phyloP scores from a whole-genome alignment of 2,888 invertebrate genomes.

The Stramonita haemastoma region DNA sequence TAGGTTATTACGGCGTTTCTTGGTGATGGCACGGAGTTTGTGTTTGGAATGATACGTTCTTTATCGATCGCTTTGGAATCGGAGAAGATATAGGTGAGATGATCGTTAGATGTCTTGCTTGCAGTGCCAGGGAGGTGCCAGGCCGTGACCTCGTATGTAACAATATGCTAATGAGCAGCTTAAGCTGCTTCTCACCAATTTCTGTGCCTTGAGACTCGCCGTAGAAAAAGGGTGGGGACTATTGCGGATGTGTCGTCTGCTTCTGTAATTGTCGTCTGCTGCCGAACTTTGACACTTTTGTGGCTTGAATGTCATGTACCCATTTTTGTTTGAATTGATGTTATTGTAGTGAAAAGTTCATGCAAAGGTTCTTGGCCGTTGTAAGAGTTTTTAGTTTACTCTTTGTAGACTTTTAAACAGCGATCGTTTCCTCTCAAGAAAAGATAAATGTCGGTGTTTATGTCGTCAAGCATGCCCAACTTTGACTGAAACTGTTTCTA shows the following conservation, averaged over 20 bases:
- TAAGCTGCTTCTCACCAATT: slow-evolving; percentile 44
- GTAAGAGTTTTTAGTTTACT: not conserved
- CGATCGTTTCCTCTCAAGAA: not conserved
- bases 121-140: slow-evolving; percentile 39
- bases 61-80: slow-evolving; percentile 41
- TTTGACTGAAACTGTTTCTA: not conserved
- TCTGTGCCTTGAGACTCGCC: slow-evolving; percentile 36
- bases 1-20: not conserved
- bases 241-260: slow-evolving; percentile 26
- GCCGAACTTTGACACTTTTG: not conserved
- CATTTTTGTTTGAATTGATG: slow-evolving; percentile 1
- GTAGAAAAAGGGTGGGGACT: slow-evolving; percentile 42
- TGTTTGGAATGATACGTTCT: slow-evolving; percentile 4
- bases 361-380: not conserved
- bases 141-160: slow-evolving; percentile 48
- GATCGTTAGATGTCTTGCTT: slow-evolving; percentile 30
- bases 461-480: not conserved
- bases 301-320: slow-evolving; percentile 3
- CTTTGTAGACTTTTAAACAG: not conserved
- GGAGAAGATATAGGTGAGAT: slow-evolving; percentile 44
- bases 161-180: slow-evolving; percentile 49
- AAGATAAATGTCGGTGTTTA: not conserved
- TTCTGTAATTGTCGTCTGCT: slow-evolving; percentile 36
- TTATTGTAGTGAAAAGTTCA: not conserved
- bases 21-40: not conserved